A percentile compares a stretch with the other conserved stretches of the same genome.
phyloP scores from a whole-genome alignment of 2,113 vertebrate genomes.

The Psephotus haematonotus region DNA sequence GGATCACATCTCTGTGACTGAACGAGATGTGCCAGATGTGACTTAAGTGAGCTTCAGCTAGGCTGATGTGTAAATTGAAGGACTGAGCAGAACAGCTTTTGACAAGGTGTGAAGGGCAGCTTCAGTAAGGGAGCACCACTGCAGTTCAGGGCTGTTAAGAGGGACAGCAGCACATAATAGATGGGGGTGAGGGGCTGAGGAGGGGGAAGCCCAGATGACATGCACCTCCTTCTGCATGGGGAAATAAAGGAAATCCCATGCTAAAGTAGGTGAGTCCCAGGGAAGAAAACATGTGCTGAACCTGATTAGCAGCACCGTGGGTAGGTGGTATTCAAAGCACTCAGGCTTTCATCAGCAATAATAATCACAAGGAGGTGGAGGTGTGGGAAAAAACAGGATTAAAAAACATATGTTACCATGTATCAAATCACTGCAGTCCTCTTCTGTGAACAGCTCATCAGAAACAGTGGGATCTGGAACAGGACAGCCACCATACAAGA shows the following conservation, averaged over 20 bases:
- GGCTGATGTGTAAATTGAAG: not conserved
- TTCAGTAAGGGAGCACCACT: not conserved
- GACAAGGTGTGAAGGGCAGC: not conserved
- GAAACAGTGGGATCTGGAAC: conserved; percentile 65
- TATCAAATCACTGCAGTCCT: conserved; percentile 83
- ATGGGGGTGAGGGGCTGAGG: not conserved
- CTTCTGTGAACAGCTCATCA: conserved; percentile 60
- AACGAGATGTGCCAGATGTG: not conserved
- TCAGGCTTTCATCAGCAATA: not conserved
- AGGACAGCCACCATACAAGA: not conserved
- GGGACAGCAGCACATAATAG: not conserved
- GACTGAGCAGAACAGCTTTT: not conserved
- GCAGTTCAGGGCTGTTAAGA: not conserved
- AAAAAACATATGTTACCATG: conserved; percentile 76
- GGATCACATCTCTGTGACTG: not conserved
- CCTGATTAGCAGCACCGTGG: not conserved
- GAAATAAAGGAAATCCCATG: not conserved
- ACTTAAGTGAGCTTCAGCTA: not conserved
- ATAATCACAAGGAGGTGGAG: not conserved
- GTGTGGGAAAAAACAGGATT: not conserved
- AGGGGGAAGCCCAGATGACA: not conserved
- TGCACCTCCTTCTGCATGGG: not conserved
- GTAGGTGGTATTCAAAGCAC: conserved; percentile 5
- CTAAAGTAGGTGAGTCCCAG: not conserved
- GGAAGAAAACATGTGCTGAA: not conserved